phyloP scores from a whole-genome alignment of 2,797 vertebrate species.

The Paramormyrops hopkinsi region DNA sequence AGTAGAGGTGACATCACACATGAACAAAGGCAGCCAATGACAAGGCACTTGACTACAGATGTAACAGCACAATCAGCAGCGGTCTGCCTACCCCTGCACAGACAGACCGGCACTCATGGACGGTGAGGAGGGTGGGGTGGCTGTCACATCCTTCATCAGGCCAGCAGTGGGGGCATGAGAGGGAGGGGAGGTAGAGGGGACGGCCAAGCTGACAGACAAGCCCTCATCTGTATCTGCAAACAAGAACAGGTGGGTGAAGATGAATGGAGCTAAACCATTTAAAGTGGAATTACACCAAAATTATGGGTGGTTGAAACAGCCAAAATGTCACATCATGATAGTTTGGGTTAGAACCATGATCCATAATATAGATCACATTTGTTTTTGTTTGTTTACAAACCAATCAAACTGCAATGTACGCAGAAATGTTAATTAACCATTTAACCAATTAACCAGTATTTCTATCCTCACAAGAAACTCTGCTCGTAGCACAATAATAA shows the following conservation, averaged over 20 bases:
- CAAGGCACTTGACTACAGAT: background rate
- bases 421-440: background rate
- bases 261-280: no score
- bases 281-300: background rate
- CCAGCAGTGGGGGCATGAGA: slow-evolving; percentile 67
- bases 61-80: background rate
- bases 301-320: background rate
- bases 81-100: slow-evolving; percentile 66
- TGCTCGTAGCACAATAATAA: background rate
- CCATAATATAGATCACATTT: background rate
- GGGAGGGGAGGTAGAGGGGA: slow-evolving; percentile 80
- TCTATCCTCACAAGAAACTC: background rate
- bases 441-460: background rate
- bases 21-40: background rate
- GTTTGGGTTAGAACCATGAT: background rate
- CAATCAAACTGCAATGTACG: background rate
- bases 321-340: background rate
- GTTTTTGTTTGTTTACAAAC: background rate
- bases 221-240: slow-evolving; percentile 72
- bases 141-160: slow-evolving; percentile 67
- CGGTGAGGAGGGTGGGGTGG: slow-evolving; percentile 83
- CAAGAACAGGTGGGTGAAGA: background rate
- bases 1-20: background rate
- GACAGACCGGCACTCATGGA: slow-evolving; percentile 79
- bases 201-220: slow-evolving; percentile 68